phyloP scores from a whole-genome alignment of 92 coral and sea anemone species.

The Pocillopora meandrina region DNA sequence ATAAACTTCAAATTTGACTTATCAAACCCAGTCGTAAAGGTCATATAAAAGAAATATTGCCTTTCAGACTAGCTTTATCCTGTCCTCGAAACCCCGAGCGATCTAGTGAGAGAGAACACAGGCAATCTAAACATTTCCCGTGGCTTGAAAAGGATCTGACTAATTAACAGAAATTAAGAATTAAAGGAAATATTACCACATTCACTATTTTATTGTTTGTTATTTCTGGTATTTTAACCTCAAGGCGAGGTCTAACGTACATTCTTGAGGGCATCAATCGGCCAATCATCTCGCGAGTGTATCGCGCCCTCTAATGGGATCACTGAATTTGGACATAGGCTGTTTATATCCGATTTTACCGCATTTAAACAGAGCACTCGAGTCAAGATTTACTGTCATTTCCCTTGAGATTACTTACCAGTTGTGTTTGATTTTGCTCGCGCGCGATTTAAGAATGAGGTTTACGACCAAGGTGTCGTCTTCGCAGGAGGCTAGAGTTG shows the following conservation, averaged over 20 bases:
- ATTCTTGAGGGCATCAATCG: not conserved
- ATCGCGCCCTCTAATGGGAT: conserved; percentile 29
- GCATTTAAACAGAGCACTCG: conserved; percentile 6
- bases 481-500: conserved; percentile 21
- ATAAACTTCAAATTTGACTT: too few species aligned
- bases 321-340: conserved; percentile 34
- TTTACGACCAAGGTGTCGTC: conserved; percentile 29
- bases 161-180: conserved; percentile 3
- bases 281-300: conserved; percentile 6
- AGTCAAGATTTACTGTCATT: conserved; percentile 8
- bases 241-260: conserved; percentile 10
- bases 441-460: conserved; percentile 27
- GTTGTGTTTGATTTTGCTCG: conserved; percentile 1
- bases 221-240: conserved; percentile 8
- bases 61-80: too few species aligned
- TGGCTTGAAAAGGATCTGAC: not conserved
- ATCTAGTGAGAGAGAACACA: not conserved
- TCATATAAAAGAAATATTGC: too few species aligned
- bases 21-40: too few species aligned
- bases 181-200: not conserved
- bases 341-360: conserved; percentile 29
- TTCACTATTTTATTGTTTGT: not conserved
- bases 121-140: not conserved
- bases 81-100: too few species aligned
- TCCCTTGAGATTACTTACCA: conserved; percentile 27